phyloP scores from a whole-genome alignment of 2,888 invertebrate species.

The Odontomyia ornata region DNA sequence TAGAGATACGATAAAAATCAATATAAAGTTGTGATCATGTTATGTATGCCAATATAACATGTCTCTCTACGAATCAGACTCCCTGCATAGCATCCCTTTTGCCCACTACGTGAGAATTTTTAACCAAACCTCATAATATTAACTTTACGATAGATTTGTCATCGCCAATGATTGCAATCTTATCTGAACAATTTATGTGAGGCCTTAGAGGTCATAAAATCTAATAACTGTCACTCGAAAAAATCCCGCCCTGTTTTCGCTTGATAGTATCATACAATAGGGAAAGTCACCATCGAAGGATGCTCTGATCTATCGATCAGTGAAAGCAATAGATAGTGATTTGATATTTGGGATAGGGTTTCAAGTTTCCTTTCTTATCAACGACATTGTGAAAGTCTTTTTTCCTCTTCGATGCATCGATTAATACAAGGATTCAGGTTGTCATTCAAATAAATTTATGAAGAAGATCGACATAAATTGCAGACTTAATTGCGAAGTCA shows the following conservation, averaged over 20 bases:
- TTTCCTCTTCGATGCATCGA: background rate
- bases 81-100: background rate
- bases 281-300: background rate
- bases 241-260: slow-evolving; percentile 22
- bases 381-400: background rate
- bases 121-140: background rate
- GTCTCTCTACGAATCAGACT: background rate
- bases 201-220: slow-evolving; percentile 30
- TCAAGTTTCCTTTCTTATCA: background rate
- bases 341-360: background rate
- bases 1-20: background rate
- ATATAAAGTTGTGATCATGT: background rate
- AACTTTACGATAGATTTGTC: slow-evolving; percentile 17
- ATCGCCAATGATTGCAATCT: slow-evolving; percentile 24
- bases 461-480: slow-evolving; percentile 2
- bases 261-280: background rate
- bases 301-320: background rate
- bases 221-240: slow-evolving; percentile 36
- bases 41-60: background rate
- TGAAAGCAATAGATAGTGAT: background rate
- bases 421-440: background rate
- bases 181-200: slow-evolving; percentile 23
- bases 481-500: no score
- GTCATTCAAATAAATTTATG: background rate
- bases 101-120: slow-evolving; percentile 10